Percentiles rank a stretch among this genome's conserved stretches.
These are phyloP conservation scores for Chiloscyllium plagiosum DNA, from an alignment of 2,113 vertebrate genomes.

Conservation along the genomic window DNA sequence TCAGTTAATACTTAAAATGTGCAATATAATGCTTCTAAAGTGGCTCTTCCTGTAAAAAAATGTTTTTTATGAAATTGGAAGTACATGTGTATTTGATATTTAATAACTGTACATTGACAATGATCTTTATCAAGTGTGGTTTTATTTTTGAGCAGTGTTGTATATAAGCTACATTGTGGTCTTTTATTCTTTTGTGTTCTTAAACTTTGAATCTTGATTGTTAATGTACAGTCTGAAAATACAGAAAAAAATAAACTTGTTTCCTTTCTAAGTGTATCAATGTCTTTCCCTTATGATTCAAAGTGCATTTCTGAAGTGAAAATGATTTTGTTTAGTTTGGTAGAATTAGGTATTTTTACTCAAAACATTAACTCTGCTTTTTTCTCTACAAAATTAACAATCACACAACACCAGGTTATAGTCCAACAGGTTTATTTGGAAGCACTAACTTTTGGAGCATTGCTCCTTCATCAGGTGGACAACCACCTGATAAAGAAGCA, in stretches of 20 bases:
- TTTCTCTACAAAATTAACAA: too few relatives aligned
- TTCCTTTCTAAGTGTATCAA: neutral
- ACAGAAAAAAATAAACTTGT: neutral
- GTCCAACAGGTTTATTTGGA: too few relatives aligned
- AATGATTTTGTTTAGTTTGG: neutral
- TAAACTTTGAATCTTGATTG: neutral
- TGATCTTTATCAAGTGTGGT: neutral
- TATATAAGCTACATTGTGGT: neutral
- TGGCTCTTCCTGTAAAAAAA: neutral
- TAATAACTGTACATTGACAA: neutral
- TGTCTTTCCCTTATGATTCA: neutral
- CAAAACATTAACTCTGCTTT: too few relatives aligned
- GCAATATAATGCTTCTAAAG: neutral
- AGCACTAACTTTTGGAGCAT: too few relatives aligned
- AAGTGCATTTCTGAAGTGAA: neutral
- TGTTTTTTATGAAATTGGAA: constrained; percentile 9
- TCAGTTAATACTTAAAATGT: constrained; percentile 26
- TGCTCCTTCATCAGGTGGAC: too few relatives aligned
- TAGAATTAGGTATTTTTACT: neutral
- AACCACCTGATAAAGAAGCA: too few relatives aligned
- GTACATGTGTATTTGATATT: neutral
- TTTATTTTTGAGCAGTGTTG: constrained; percentile 29
- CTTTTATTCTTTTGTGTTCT: constrained; percentile 1
- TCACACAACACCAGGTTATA: too few relatives aligned
- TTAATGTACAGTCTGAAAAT: neutral